phyloP scores from a whole-genome alignment of 2,888 invertebrate species.

The Hirtodrosophila alboralis region DNA sequence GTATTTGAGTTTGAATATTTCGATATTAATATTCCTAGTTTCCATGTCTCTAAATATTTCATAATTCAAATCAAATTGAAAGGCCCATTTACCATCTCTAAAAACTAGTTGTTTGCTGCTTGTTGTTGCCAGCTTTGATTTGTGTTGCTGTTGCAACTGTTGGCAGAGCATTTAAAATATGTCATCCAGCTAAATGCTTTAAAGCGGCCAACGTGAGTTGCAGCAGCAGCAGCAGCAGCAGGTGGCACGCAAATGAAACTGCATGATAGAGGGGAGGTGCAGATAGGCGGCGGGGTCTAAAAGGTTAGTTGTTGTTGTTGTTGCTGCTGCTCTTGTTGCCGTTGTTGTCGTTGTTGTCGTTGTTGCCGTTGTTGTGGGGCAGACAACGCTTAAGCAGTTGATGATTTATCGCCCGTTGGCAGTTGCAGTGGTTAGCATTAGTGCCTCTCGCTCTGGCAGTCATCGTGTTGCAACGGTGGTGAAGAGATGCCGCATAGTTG shows the following conservation, averaged over 20 bases:
- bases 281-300: constrained; percentile 9
- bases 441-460: constrained; percentile 14
- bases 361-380: constrained; percentile 24
- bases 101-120: constrained; percentile 26
- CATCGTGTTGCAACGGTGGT: constrained; percentile 28
- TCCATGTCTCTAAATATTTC: too few species aligned
- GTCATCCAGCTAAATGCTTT: constrained; percentile 76
- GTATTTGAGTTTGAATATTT: too few species aligned
- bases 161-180: constrained; percentile 76
- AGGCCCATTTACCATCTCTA: constrained; percentile 26
- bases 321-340: constrained; percentile 7
- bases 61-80: too few species aligned
- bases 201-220: constrained; percentile 73
- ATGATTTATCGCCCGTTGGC: constrained; percentile 73
- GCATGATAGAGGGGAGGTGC: not conserved
- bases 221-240: constrained; percentile 41
- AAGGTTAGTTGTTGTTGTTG: constrained; percentile 28
- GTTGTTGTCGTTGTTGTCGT: constrained; percentile 22
- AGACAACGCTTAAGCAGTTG: constrained; percentile 74
- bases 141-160: constrained; percentile 71
- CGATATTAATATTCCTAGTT: too few species aligned
- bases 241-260: constrained; percentile 51
- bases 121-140: constrained; percentile 57
- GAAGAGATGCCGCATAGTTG: constrained; percentile 58
- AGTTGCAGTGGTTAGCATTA: constrained; percentile 51